These are phyloP conservation scores for Drosophila fuyamai DNA, from an alignment of 1,140 invertebrate species.

Conservation along the genomic window DNA sequence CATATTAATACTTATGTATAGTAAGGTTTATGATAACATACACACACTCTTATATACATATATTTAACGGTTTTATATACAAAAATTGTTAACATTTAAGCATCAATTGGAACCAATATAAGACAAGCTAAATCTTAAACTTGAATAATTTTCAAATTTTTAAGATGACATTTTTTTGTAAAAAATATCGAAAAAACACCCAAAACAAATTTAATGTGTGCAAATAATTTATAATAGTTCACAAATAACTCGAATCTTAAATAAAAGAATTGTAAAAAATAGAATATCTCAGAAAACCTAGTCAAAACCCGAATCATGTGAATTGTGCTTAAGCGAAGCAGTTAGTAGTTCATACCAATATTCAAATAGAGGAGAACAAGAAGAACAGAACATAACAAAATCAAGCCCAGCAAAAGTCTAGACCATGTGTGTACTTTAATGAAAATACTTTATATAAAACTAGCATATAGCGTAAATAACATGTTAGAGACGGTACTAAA, in stretches of 20 bases:
- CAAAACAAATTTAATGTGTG: conserved; percentile 20
- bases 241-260: conserved; percentile 41
- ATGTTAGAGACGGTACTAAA: conserved; percentile 49
- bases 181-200: conserved; percentile 22
- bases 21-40: conserved; percentile 63
- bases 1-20: conserved; percentile 51
- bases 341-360: conserved; percentile 23
- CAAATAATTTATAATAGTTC: conserved; percentile 41
- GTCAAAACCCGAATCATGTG: conserved; percentile 28
- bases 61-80: conserved; percentile 74
- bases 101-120: conserved; percentile 81
- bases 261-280: conserved; percentile 33
- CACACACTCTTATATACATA: conserved; percentile 52
- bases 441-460: conserved; percentile 75
- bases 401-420: conserved; percentile 30
- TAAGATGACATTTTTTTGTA: conserved; percentile 69
- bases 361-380: conserved; percentile 16
- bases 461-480: conserved; percentile 61
- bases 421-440: conserved; percentile 77
- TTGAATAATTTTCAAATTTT: conserved; percentile 77
- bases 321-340: conserved; percentile 33
- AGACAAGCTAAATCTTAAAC: conserved; percentile 58
- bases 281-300: conserved; percentile 21
- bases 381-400: not conserved
- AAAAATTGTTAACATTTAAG: conserved; percentile 78